Evolutionary conservation across 2,888 invertebrate species (phyloP), one percentile per base, ranked within the genome.

Genomic region (Ectemnius continuus): DNA sequence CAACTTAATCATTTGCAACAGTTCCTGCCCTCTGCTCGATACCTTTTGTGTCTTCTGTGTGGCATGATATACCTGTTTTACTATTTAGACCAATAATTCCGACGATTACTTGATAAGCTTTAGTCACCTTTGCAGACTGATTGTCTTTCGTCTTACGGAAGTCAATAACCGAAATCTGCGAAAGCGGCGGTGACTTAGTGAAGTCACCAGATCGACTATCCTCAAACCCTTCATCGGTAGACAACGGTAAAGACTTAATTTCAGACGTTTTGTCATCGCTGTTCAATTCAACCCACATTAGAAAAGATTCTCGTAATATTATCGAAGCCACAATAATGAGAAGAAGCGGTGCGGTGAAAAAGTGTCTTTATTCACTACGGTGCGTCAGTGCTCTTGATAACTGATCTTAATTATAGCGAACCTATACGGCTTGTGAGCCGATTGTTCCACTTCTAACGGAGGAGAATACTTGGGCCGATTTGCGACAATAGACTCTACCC

Each of bases 1-100:
- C 57, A 96, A 91, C 81, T 94, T 93, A 65, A 96, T 94, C 93
- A 96, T 95, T 57, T 92, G 92, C 88, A 94, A 91, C 20, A 96
- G 77, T 78, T 87, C 78, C 72, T 86, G 77, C 6, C 89, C 87
- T 70, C 88, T 84, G 3, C 62, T 86, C 14, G 77, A 75, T 46
- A n/a, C 13, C 64, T 82, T 86, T 13, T 68, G 79, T 0, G 52
- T 6, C 64, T 79, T 80, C 83, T 86, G 23, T 66, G 57, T 18
- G 0, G 2, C 61, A 69, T n/a, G 28, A 28, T 20, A 46, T 16
- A 52, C 52, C 52, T 52, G 6, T 23, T 20, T 58, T 5, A 61
- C 23, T 62, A 56, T 52, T 57, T 47, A 14, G 16, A 8, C 28
- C 23, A 28, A 4, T 28, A 8, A 16, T 64, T 46, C 11, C 20